Percentiles rank a stretch among this genome's conserved stretches.
phyloP scores from a whole-genome alignment of 2,797 vertebrate genomes.

The Diceros bicornis region DNA sequence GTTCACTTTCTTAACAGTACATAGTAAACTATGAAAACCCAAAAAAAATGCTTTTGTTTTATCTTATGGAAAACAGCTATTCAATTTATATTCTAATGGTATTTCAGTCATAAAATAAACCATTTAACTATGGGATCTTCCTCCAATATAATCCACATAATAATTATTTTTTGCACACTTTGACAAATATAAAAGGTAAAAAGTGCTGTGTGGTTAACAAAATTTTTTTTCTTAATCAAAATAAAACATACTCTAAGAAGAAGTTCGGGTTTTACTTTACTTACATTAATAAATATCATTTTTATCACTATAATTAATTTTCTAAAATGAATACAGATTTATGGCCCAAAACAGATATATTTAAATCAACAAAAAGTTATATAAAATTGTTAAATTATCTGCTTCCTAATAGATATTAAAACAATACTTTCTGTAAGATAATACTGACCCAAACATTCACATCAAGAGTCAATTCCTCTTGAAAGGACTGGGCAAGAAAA shows the following conservation, averaged over 20 bases:
- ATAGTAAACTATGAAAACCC: not conserved
- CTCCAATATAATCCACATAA: not conserved
- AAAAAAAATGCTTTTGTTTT: conserved; percentile 18
- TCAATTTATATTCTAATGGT: conserved; percentile 19
- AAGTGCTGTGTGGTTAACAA: not conserved
- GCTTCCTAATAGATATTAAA: conserved; percentile 20
- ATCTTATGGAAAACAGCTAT: not conserved
- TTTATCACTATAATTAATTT: conserved; percentile 31
- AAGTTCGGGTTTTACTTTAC: conserved; percentile 42
- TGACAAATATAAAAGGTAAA: conserved; percentile 40
- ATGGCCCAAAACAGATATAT: not conserved
- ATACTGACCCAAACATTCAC: not conserved
- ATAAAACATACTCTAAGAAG: conserved; percentile 24
- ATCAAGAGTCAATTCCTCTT: not conserved
- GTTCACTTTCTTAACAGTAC: not conserved
- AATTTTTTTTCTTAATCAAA: conserved; percentile 60
- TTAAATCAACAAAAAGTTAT: conserved; percentile 21
- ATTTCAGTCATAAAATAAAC: conserved; percentile 38
- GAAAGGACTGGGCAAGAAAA: not conserved
- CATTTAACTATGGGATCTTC: not conserved
- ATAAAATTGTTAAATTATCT: conserved; percentile 24
- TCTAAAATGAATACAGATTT: conserved; percentile 50
- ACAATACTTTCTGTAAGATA: not conserved
- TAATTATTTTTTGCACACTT: conserved; percentile 18
- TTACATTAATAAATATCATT: conserved; percentile 44